Base-by-base conservation (phyloP, 2,888 invertebrate species). In the Leptinotarsa juncta region DNA sequence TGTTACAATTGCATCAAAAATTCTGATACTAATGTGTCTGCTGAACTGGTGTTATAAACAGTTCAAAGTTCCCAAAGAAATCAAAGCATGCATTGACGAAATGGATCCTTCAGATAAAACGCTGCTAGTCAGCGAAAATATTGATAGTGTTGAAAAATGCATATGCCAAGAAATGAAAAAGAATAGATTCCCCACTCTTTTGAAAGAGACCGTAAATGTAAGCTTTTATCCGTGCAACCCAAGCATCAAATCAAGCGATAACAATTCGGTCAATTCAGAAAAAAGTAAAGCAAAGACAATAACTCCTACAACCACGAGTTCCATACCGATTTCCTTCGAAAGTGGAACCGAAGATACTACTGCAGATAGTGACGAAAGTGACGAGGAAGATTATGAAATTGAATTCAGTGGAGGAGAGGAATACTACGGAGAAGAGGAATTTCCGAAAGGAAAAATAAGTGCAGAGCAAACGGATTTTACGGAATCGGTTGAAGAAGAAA, bases 1-100 rank as follows among this genome's bases (percentile, higher is more conserved):
- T 0, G 12, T 85, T 7, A 83, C 84, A 1, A 77, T 85, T 12
- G 81, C 81, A 15, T 82, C 83, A 15, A 84, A 84, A 76, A 76
- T 85, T 26, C 74, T 85, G 3, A 72, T 85, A 42, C 71, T 84
- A 3, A 83, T 85, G 78, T 85, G 84, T 74, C 71, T 85, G 16
- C 75, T 85, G 50, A 84, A 83, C 69, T 84, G 83, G 83, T 85
- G 85, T 72, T 84, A 82, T 77, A 82, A 78, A 67, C 82, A 81
- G 70, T 81, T 78, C 23, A 79, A 75, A 65, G 67, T 77, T 20
- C 72, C 71, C 51, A 73, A 78, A 48, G 72, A 72, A 26, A 65
- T 74, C 20, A 48, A 51, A 16, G 68, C 70, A 4, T 81, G 80
- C 57, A 60, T 71, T 2, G 60, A 66, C 26, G 69, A 76, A 23